Percentiles rank a stretch among this genome's conserved stretches.
These are phyloP conservation scores for Gambusia holbrooki DNA, from an alignment of 2,113 vertebrate genomes.

Conservation along the genomic window DNA sequence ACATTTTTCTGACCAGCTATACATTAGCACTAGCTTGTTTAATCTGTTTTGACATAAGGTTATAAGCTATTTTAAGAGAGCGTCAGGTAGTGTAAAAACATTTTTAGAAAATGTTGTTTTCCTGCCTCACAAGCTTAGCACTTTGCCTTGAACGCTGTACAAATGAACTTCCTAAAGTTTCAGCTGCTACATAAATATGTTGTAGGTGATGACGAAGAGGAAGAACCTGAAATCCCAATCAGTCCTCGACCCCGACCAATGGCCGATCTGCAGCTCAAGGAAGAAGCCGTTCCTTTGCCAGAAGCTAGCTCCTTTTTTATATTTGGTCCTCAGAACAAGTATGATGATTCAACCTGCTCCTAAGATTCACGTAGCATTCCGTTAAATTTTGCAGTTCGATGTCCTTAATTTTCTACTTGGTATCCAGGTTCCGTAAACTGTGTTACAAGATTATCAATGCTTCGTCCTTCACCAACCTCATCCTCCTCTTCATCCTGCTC, in stretches of 20 bases:
- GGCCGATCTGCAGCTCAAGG: constrained; percentile 95
- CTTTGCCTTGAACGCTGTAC: too few species aligned
- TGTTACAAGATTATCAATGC: constrained; percentile 95
- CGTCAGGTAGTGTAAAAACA: too few species aligned
- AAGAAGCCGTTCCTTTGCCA: constrained; percentile 95
- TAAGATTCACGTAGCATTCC: background rate
- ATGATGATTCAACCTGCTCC: constrained; percentile 40
- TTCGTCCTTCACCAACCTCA: constrained; percentile 98
- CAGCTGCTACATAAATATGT: background rate
- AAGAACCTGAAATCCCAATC: constrained; percentile 92
- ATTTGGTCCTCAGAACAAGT: constrained; percentile 98
- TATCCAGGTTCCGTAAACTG: constrained; percentile 87
- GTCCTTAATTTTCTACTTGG: background rate
- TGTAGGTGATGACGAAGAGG: constrained; percentile 94
- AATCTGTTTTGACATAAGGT: too few species aligned
- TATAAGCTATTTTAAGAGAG: too few species aligned
- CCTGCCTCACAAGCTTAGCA: too few species aligned
- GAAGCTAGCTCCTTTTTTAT: constrained; percentile 97
- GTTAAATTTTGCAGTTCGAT: too few species aligned
- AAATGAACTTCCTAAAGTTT: too few species aligned
- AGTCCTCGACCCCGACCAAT: constrained; percentile 94
- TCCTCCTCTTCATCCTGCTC: constrained; percentile 97
- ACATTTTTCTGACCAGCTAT: too few species aligned
- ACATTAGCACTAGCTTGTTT: too few species aligned
- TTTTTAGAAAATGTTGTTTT: too few species aligned